phyloP scores from a whole-genome alignment of 2,113 vertebrate genomes.

The Kryptolebias marmoratus region DNA sequence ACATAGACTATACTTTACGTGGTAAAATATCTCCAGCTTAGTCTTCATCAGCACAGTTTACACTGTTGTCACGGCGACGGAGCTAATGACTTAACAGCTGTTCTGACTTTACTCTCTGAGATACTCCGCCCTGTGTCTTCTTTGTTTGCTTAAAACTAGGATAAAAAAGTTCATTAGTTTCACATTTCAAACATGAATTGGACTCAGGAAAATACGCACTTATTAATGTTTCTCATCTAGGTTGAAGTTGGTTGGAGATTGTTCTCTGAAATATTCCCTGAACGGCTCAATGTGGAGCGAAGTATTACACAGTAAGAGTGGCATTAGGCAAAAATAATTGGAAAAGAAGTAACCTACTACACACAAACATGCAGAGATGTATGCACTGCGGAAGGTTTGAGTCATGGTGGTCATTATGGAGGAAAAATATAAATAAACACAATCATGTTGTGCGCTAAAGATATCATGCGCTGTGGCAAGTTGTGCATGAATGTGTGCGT shows the following conservation, averaged over 20 bases:
- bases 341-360: not conserved
- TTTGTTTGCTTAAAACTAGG: not conserved
- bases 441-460: not conserved
- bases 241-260: too few relatives aligned
- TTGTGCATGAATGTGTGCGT: not conserved
- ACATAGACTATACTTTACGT: too few relatives aligned
- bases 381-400: constrained; percentile 22
- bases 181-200: too few relatives aligned
- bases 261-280: too few relatives aligned
- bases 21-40: too few relatives aligned
- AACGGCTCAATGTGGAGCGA: too few relatives aligned
- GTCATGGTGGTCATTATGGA: constrained; percentile 23
- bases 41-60: not conserved
- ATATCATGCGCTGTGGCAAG: not conserved
- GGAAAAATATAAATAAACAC: constrained; percentile 34
- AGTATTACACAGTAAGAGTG: not conserved
- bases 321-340: not conserved
- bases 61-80: not conserved
- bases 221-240: too few relatives aligned
- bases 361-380: not conserved
- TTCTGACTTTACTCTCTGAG: not conserved
- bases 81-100: not conserved
- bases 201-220: too few relatives aligned
- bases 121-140: too few relatives aligned
- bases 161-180: too few relatives aligned